Evolutionary conservation across 2,888 invertebrate genomes (phyloP), one percentile per base, ranked within the genome.

Genomic region (Noctuana brunneofusca): DNA sequence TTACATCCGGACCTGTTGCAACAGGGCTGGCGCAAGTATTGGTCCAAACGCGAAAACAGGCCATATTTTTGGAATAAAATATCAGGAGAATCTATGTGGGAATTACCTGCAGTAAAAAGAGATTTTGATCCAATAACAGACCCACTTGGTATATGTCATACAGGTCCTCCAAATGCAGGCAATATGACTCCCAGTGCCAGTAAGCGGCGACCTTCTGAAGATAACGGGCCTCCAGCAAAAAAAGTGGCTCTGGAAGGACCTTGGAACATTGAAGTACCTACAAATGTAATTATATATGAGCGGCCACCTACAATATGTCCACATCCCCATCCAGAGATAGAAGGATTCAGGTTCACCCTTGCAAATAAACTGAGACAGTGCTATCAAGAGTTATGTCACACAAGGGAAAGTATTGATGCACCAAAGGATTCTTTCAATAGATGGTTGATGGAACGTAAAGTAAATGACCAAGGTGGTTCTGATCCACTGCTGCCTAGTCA

Each of bases 41-140:
- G 98, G 98, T 98, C 98, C 18, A 97, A 97, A 79, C 92, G 98
- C 59, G 98, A 99, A 85, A 97, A 96, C 80, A 93, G 98, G 27
- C 97, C 97, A 1, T 99, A 99, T 84, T 99, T 96, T 88, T 99
- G 98, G 97, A 99, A 99, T 83, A 98, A 98, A 89, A 88, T 96
- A 22, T 97, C 97, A 0, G 97, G 98, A 58, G 97, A 98, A 88
- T 98, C 98, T n/a, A 92, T 98, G 72, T 99, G 99, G 99, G 98
- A 99, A 83, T 94, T 97, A 93, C 98, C 98, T 12, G 93, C 95
- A n/a, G 86, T 94, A 9, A 95, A 95, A 78, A 93, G 94, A 65
- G 96, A 95, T 72, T 97, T 96, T 86, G 98, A 98, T 91, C 97
- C 97, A 0, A 94, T 97, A 54, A 97, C 97, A 58, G 97, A 98